Evolutionary conservation across 1,140 invertebrate species (phyloP), one percentile per base, ranked within the genome.

Genomic region (Drusus annulatus): DNA sequence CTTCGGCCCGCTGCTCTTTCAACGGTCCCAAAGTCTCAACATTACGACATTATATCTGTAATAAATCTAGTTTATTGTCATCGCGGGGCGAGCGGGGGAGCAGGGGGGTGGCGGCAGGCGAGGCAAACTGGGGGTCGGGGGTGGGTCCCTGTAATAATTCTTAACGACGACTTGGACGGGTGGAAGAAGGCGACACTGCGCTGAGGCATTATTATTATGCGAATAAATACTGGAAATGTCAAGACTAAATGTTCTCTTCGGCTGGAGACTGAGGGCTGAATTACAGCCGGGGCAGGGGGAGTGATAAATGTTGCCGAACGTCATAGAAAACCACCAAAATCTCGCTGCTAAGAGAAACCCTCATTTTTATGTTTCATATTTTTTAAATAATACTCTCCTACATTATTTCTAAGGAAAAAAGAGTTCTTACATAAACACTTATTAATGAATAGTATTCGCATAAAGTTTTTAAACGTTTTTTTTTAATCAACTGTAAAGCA

Each of bases 151-250:
- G 87, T 87, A 85, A 89, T 90, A 90, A 90, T 86, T 90, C 89
- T 89, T 88, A 86, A 86, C 85, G 85, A 84, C 78, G 83, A 82
- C 84, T 83, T 81, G 82, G 82, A 83, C 79, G 82, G 82, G 76
- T 80, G 81, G 78, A 83, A 80, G 81, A 83, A 85, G 85, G 86
- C 87, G 87, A 86, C 87, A 86, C 85, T 87, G 86, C 87, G 86
- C 85, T 88, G 88, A 90, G 88, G 89, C 88, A 90, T 90, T 90
- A 90, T 90, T 90, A 90, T 91, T 90, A 91, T 90, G 90, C 89
- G 90, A 89, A 90, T 90, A 91, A 90, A 91, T 91, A 91, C 89
- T 90, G 87, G 85, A 87, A 90, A 89, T 89, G 90, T 90, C 89
- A 90, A 84, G 88, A 88, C 86, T 90, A 90, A 90, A 90, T 89